phyloP scores from a whole-genome alignment of 2,797 vertebrate species.

The Melanotaenia parkinsoni region DNA sequence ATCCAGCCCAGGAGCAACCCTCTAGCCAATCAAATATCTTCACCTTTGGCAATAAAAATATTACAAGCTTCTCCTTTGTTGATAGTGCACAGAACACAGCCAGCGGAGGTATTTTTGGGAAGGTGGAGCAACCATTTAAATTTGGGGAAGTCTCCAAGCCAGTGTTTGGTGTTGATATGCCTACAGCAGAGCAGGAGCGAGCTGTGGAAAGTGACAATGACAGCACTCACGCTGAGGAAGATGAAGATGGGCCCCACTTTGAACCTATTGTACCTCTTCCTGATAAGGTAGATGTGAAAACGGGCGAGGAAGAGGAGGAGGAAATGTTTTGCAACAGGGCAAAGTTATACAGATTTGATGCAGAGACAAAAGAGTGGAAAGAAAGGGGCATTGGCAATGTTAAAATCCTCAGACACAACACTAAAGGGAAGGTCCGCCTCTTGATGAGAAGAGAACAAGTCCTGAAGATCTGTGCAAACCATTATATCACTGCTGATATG shows the following conservation, averaged over 20 bases:
- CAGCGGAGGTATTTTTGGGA: constrained; percentile 81
- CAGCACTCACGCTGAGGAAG: constrained; percentile 90
- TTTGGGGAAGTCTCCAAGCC: constrained; percentile 82
- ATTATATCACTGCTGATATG: constrained; percentile 96
- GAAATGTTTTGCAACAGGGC: constrained; percentile 96
- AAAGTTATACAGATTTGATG: constrained; percentile 94
- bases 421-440: constrained; percentile 94
- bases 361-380: constrained; percentile 96
- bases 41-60: constrained; percentile 86
- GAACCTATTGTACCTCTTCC: constrained; percentile 97
- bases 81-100: constrained; percentile 76
- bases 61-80: constrained; percentile 80
- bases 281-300: constrained; percentile 98
- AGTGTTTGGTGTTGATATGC: constrained; percentile 70
- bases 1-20: constrained; percentile 69
- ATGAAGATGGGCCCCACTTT: constrained; percentile 98
- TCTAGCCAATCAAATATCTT: constrained; percentile 82
- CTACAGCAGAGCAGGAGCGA: constrained; percentile 77
- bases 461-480: constrained; percentile 98
- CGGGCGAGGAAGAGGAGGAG: constrained; percentile 98
- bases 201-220: constrained; percentile 89
- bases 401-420: constrained; percentile 93
- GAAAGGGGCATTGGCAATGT: constrained; percentile 94
- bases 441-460: constrained; percentile 98
- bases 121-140: constrained; percentile 82